A percentile compares a stretch with the other conserved stretches of the same genome.
These are phyloP conservation scores for Plotosus lineatus DNA, from an alignment of 2,113 vertebrate species.

Conservation along the genomic window DNA sequence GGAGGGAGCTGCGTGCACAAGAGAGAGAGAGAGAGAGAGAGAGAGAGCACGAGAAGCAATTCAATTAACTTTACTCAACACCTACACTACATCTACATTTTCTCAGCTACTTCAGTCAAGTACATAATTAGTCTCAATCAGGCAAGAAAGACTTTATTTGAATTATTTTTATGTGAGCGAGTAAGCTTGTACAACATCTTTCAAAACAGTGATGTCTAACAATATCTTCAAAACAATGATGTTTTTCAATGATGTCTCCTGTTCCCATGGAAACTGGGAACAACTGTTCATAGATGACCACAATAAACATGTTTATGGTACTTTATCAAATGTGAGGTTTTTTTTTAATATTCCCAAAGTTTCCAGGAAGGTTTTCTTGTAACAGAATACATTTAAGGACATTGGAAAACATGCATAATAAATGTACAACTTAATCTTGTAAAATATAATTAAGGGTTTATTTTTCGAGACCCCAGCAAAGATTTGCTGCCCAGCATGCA, in stretches of 20 bases:
- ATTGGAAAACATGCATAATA: neutral
- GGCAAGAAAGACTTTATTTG: too few species aligned
- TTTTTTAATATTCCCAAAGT: neutral
- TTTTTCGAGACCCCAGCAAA: neutral
- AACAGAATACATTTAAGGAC: neutral
- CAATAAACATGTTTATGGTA: neutral
- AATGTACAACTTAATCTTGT: constrained; percentile 1
- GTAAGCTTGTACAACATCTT: neutral
- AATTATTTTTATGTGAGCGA: too few species aligned
- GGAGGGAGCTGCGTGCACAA: too few species aligned
- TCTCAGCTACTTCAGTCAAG: neutral
- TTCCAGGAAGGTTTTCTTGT: neutral
- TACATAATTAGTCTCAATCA: neutral
- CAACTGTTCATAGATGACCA: neutral
- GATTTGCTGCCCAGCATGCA: neutral
- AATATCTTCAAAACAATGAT: neutral
- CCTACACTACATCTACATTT: neutral
- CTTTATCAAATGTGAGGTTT: neutral
- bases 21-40: too few species aligned
- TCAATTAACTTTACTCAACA: neutral
- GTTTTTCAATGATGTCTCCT: too few species aligned
- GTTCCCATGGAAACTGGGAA: neutral
- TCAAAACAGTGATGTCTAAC: neutral
- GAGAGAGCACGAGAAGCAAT: neutral
- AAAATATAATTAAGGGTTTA: neutral